These are phyloP conservation scores for Nyctibius bracteatus DNA, from an alignment of 2,113 vertebrate genomes.

Conservation along the genomic window DNA sequence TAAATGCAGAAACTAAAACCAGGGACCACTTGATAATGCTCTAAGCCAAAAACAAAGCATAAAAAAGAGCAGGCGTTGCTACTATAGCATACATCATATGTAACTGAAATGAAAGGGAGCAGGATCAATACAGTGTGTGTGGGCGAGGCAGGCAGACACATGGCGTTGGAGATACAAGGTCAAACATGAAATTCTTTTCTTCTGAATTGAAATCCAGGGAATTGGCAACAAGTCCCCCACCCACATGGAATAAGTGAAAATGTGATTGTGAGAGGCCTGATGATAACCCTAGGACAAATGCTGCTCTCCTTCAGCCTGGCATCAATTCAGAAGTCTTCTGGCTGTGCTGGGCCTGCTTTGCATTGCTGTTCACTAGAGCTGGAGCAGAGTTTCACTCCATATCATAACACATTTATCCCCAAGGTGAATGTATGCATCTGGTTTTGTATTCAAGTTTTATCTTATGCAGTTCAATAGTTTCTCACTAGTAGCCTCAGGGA, in stretches of 20 bases:
- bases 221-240: neutral
- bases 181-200: neutral
- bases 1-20: neutral
- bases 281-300: neutral
- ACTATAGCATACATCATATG: neutral
- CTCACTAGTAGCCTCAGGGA: slow-evolving; percentile 6
- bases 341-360: neutral
- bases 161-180: neutral
- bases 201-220: neutral
- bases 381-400: neutral
- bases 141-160: neutral
- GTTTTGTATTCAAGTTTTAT: neutral
- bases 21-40: neutral
- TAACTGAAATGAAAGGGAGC: neutral
- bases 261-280: neutral
- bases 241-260: neutral
- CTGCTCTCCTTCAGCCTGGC: neutral
- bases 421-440: neutral
- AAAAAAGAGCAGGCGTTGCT: neutral
- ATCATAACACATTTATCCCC: neutral
- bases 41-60: neutral
- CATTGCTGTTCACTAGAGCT: neutral
- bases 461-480: neutral
- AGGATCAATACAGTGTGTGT: neutral
- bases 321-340: neutral